These are phyloP conservation scores for Drosophila meridiana DNA, from an alignment of 2,888 invertebrate species.

Conservation along the genomic window DNA sequence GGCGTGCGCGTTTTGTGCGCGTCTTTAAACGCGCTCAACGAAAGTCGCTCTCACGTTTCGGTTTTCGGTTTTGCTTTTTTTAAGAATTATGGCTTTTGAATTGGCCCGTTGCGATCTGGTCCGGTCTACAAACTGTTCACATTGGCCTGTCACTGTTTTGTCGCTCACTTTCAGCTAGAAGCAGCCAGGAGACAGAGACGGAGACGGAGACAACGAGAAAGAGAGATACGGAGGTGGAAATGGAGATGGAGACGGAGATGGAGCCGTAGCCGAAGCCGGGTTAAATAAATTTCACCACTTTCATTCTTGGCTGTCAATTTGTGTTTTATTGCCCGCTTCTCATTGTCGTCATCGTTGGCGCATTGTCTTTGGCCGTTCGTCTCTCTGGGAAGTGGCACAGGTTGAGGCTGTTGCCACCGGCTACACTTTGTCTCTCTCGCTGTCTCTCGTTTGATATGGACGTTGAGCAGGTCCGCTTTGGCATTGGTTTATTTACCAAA, in stretches of 20 bases:
- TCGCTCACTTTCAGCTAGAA: conserved; percentile 62
- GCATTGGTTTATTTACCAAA: conserved; percentile 62
- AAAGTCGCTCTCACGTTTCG: conserved; percentile 66
- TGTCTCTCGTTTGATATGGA: conserved; percentile 7
- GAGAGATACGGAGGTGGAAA: conserved; percentile 14
- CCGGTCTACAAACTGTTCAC: conserved; percentile 25
- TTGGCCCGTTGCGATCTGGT: conserved; percentile 44
- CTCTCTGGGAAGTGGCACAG: conserved; percentile 61
- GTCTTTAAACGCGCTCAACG: conserved; percentile 52
- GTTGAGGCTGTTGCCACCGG: conserved; percentile 23
- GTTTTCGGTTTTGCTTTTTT: conserved; percentile 56
- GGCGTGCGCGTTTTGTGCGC: conserved; percentile 37
- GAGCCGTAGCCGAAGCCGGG: conserved; percentile 19
- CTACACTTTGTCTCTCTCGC: conserved; percentile 1
- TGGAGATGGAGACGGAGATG: conserved; percentile 24
- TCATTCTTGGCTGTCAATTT: conserved; percentile 74
- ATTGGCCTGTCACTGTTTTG: conserved; percentile 56
- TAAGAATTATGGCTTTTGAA: conserved; percentile 63
- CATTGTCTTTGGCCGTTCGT: conserved; percentile 9
- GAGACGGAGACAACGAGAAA: background rate
- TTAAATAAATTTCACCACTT: conserved; percentile 72
- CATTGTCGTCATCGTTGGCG: conserved; percentile 56
- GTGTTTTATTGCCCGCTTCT: conserved; percentile 64
- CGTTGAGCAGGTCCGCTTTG: conserved; percentile 58
- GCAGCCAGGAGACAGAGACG: conserved; percentile 1